These are phyloP conservation scores for Montipora capitata DNA, from an alignment of 92 coral and sea anemone species.

Conservation along the genomic window DNA sequence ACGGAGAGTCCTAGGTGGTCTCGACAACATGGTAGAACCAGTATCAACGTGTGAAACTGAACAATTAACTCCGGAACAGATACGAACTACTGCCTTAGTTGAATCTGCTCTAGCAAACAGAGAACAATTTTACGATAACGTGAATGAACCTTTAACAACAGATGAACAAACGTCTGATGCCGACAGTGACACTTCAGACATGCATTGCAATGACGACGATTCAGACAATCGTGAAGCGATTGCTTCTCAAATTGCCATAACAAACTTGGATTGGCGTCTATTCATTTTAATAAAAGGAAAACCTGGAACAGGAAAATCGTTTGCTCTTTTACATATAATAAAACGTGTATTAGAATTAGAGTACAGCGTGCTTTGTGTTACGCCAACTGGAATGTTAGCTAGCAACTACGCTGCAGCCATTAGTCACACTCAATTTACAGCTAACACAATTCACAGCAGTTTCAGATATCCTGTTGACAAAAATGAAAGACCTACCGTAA, in stretches of 20 bases:
- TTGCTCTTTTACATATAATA: background rate
- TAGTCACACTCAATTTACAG: background rate
- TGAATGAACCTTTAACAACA: background rate
- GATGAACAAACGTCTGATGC: background rate
- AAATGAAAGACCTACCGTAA: background rate
- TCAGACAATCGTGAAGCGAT: background rate
- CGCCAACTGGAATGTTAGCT: constrained; percentile 48
- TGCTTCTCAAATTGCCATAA: background rate
- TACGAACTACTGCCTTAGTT: background rate
- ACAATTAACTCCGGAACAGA: background rate
- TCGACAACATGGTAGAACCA: no score
- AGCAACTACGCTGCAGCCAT: constrained; percentile 1
- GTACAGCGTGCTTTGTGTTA: background rate
- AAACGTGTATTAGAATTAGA: background rate
- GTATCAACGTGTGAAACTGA: background rate
- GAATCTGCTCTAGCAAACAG: background rate
- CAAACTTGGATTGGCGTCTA: no score
- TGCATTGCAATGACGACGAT: no score
- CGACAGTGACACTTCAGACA: no score
- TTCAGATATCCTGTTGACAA: constrained; percentile 28
- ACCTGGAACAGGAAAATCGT: constrained; percentile 28
- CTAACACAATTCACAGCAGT: constrained; percentile 33
- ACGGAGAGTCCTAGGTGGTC: background rate
- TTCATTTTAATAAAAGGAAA: no score
- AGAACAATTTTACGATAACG: background rate